These are phyloP conservation scores for Bugula neritina DNA, from an alignment of 2,888 invertebrate genomes.

Conservation along the genomic window DNA sequence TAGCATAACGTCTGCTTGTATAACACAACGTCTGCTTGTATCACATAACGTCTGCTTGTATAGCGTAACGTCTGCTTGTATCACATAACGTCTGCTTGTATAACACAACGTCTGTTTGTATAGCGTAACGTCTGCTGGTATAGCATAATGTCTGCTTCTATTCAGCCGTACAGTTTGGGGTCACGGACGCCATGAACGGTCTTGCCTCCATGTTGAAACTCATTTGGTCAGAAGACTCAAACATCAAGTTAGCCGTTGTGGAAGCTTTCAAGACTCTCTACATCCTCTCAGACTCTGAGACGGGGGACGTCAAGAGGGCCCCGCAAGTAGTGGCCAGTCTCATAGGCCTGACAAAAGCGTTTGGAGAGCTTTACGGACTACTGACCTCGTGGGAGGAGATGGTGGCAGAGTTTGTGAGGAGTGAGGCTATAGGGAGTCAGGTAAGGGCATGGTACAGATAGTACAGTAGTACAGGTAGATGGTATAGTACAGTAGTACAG, in stretches of 20 bases:
- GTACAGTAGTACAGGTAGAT: no score
- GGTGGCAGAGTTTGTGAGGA: constrained; percentile 16
- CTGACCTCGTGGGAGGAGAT: constrained; percentile 14
- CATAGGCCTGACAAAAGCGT: constrained; percentile 9
- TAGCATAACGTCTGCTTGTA: no score
- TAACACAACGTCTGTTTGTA: no score
- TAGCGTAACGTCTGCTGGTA: no score
- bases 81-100: no score
- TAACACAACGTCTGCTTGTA: no score
- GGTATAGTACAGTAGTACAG: no score
- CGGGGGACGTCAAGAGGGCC: background rate
- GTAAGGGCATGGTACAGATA: no score
- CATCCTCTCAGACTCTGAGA: constrained; percentile 36
- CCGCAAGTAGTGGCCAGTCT: background rate
- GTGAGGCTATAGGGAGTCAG: constrained; percentile 1
- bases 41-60: no score
- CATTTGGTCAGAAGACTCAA: constrained; percentile 74
- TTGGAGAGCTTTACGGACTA: background rate
- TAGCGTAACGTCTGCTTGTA: no score
- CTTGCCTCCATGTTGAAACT: constrained; percentile 71
- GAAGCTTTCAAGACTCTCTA: constrained; percentile 71
- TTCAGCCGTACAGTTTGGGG: constrained; percentile 56
- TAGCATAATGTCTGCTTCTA: no score
- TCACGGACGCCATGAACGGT: constrained; percentile 58
- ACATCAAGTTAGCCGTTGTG: constrained; percentile 66